Conservation (phyloP, 1,140 invertebrate species). For the Scaptomyza graminum region DNA sequence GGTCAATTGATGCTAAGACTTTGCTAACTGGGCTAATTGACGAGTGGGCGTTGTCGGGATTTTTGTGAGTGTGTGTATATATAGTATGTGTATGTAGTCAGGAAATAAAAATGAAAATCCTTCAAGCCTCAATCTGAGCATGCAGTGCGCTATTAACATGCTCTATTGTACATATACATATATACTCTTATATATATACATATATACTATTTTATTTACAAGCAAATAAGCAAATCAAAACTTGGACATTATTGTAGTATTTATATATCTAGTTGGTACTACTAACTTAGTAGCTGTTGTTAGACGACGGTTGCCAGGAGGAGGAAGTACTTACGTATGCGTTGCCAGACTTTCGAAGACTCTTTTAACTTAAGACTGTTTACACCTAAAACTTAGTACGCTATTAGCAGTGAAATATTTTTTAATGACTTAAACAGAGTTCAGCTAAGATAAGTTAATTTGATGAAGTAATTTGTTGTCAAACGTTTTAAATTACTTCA, state of each 20-base stretch:
- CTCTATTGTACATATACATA: background rate
- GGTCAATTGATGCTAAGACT: background rate
- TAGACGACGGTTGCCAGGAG: background rate
- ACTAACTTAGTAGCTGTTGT: background rate
- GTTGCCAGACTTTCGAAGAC: conserved; percentile 27
- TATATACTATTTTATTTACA: background rate
- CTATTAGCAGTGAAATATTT: too few species aligned
- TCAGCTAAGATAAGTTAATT: too few species aligned
- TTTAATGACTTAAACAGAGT: too few species aligned
- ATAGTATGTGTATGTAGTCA: background rate
- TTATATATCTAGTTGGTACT: background rate
- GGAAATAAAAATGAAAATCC: background rate
- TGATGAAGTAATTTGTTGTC: too few species aligned
- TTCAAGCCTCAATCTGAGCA: conserved; percentile 5
- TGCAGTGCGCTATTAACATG: conserved; percentile 21
- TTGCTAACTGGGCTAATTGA: background rate
- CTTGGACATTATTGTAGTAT: background rate
- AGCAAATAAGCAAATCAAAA: background rate
- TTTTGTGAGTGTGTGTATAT: background rate
- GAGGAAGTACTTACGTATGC: conserved; percentile 31
- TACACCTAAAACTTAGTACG: too few species aligned
- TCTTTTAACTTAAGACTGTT: background rate
- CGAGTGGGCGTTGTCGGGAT: background rate
- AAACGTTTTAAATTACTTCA: background rate
- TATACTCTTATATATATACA: background rate